Evolutionary conservation across 2,113 vertebrate genomes (phyloP), one percentile per base, ranked within the genome.

Genomic region (Cheilinus undulatus): DNA sequence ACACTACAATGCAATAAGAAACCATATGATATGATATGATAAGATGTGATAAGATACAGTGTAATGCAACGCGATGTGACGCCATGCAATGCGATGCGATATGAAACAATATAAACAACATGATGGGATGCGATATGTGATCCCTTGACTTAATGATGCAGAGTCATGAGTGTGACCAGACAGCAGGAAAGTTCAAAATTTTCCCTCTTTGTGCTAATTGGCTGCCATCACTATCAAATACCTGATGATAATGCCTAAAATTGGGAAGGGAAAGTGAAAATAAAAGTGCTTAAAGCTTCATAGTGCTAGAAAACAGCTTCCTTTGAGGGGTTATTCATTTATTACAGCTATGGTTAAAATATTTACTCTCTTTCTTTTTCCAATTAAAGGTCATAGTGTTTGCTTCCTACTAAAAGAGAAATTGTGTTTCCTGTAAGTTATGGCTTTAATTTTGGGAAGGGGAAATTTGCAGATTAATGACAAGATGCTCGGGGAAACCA

Each of bases 231-330:
- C 5, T 4, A 7, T n/a, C 11, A 9, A n/a, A 1, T 28, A 4
- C 14, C 22, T 30, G 11, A 4, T 17, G n/a, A 3, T 14, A 14
- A 15, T 2, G 4, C 3, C 4, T 38, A 6, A 34, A 34, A 9
- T 11, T 19, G 19, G 19, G 19, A 45, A 45, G 0, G 14, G 30
- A 82, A 82, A 84, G 40, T 43, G 71, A 87, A 84, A 84, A 15
- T 1, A 36, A 82, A 82, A 84, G 51, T 19, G 5, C 38, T 17
- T n/a, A n/a, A n/a, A n/a, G 4, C 13, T 3, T 42, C 17, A 17
- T 45, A 13, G 3, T 50, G 4, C 14, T 5, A 26, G 70, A 74
- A 11, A 45, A 59, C 74, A 80, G 79, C 3, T 20, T 15, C 2
- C 5, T 15, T 32, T 1, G 22, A 17, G 17, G 14, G 6, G 17